Base-by-base conservation (phyloP, 2,888 invertebrate species). In the Torymus auratus region DNA sequence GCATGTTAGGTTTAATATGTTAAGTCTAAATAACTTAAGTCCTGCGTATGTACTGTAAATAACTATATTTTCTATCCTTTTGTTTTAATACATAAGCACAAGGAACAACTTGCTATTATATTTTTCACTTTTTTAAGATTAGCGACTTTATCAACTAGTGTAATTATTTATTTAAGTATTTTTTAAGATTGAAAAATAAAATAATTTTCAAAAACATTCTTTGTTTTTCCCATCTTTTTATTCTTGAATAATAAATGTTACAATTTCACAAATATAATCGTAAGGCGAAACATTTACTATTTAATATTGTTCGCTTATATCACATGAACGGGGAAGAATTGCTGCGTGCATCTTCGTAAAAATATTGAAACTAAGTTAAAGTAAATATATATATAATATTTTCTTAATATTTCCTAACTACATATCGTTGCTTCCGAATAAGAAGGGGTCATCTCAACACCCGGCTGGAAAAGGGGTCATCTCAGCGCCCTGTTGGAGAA, bases 1-100 rank as follows among this genome's bases (percentile, higher is more conserved):
- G 84, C 53, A 72, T 85, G 83, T 84, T 85, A 41, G 41, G 41
- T 86, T 85, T 85, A 82, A 71, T 75, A 69, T 77, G 10, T 15
- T 78, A 82, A 64, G 61, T 62, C 28, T 67, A 56, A 41, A 41
- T 61, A 70, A 71, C 17, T 69, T 72, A 61, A 53, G 15, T 58
- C 10, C 15, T 72, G 14, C 28, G 20, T 76, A 76, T 56, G 7
- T 17, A 55, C 3, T 82, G 78, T 82, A 78, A 82, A 82, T 78
- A 82, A 78, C 20, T 81, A 64, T 28, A 69, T 11, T 50, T 60
- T 50, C 58, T 28, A 56, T 13, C 15, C 65, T 62, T 58, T 10
- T 58, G 64, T 82, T 82, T 80, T 74, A 64, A 62, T 68, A 78
- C 65, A 71, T 41, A 12, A 41, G 23, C 58, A 17, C 28, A 56